Percentiles rank a stretch among this genome's conserved stretches.
Evolutionary conservation across 2,113 vertebrate genomes (phyloP).

Genomic region (Elephantulus edwardii): DNA sequence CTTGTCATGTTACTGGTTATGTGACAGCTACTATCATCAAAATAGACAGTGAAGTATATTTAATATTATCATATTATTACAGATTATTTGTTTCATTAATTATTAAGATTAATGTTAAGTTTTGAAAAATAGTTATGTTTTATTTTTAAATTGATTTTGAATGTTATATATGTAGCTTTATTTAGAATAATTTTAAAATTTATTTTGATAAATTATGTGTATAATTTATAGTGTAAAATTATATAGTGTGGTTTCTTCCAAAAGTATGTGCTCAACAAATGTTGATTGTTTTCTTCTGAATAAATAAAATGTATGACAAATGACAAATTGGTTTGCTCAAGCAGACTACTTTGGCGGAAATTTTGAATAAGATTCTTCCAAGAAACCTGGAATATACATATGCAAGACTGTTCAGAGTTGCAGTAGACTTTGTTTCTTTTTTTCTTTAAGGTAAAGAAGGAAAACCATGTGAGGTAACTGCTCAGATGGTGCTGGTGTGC

Average conservation of each 20-base stretch:
- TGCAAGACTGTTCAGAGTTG: conserved; percentile 36
- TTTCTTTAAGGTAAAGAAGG: conserved; percentile 81
- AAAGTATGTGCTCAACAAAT: conserved; percentile 44
- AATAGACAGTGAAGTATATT: conserved; percentile 16
- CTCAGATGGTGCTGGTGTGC: conserved; percentile 97
- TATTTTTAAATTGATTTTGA: conserved; percentile 47
- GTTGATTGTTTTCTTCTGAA: conserved; percentile 45
- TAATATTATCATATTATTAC: not conserved
- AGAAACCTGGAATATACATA: conserved; percentile 55
- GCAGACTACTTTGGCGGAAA: conserved; percentile 53
- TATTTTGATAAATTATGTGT: conserved; percentile 54
- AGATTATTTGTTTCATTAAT: conserved; percentile 31
- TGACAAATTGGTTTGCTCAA: conserved; percentile 60
- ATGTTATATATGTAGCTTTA: not conserved
- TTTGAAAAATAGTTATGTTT: conserved; percentile 44
- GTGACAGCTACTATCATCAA: not conserved
- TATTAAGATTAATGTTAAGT: conserved; percentile 17
- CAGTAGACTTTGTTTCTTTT: conserved; percentile 2
- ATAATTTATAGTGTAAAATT: no score
- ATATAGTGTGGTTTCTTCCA: not conserved
- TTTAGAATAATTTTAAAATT: conserved; percentile 12
- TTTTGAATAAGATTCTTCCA: conserved; percentile 57
- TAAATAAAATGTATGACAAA: conserved; percentile 47
- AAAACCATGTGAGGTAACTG: conserved; percentile 90
- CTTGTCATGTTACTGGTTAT: not conserved